Conservation (phyloP, 2,797 vertebrate genomes). For the Channallabes apus region DNA sequence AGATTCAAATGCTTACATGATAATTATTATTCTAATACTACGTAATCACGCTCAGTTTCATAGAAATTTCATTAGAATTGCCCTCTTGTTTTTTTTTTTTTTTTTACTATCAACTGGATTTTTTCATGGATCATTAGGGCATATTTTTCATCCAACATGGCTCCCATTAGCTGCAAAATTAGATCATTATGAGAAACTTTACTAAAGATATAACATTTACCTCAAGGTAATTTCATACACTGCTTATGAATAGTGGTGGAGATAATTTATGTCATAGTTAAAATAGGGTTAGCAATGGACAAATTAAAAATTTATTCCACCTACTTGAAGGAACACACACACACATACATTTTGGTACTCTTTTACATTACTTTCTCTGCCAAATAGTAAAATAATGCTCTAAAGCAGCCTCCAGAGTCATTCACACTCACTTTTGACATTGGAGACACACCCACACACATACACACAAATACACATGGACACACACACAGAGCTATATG, state of each 20-base stretch:
- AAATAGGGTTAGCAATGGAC: not conserved
- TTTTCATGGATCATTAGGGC: not conserved
- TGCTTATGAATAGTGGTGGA: not conserved
- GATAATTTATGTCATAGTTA: not conserved
- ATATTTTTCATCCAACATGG: not conserved
- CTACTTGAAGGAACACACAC: not conserved
- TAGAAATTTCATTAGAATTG: not conserved
- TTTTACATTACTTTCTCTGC: not conserved
- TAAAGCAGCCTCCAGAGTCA: slow-evolving; percentile 3
- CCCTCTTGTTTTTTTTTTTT: not conserved
- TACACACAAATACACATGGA: slow-evolving; percentile 9
- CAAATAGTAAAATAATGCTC: not conserved
- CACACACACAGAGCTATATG: not conserved
- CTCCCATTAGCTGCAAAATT: not conserved
- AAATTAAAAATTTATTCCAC: not conserved
- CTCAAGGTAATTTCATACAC: not conserved
- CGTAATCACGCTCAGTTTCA: not conserved
- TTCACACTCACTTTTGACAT: not conserved
- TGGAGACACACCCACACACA: not conserved
- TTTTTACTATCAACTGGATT: not conserved
- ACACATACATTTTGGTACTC: not conserved
- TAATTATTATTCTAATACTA: not conserved
- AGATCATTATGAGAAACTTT: not conserved
- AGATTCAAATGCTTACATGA: not conserved
- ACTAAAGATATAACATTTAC: not conserved